Conservation (phyloP, 2,113 vertebrate species). For the Cyprinodon tularosa region DNA sequence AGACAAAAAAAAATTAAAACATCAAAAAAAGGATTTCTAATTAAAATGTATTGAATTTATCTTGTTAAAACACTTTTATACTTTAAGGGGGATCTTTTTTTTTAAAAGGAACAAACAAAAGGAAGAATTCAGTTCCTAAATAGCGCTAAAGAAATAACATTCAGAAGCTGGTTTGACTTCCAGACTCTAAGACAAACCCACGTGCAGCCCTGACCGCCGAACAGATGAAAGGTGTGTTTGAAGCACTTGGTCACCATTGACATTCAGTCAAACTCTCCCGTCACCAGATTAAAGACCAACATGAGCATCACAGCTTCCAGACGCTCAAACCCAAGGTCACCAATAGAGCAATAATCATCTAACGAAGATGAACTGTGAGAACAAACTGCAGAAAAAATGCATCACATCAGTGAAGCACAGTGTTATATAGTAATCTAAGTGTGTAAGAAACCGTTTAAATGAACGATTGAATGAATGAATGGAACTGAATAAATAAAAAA, state of each 20-base stretch:
- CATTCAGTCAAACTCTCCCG: slow-evolving; percentile 32
- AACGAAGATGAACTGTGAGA: background rate
- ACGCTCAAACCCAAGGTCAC: background rate
- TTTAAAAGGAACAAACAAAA: background rate
- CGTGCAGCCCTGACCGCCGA: background rate
- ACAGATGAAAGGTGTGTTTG: slow-evolving; percentile 36
- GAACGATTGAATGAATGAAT: too few relatives aligned
- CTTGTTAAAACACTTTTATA: background rate
- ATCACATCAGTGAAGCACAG: background rate
- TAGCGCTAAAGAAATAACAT: background rate
- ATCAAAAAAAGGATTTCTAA: background rate
- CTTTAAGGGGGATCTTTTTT: background rate
- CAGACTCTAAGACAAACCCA: background rate
- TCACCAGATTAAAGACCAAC: slow-evolving; percentile 15
- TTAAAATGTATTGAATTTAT: background rate
- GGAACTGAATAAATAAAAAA: too few relatives aligned
- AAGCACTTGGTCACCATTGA: slow-evolving; percentile 22
- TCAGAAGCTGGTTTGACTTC: background rate
- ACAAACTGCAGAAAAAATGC: background rate
- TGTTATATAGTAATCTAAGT: too few relatives aligned
- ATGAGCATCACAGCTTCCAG: background rate
- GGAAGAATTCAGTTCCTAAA: background rate
- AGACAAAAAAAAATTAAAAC: background rate
- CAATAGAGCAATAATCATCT: background rate
- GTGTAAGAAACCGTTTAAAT: background rate